Base-by-base conservation (phyloP, 1,140 invertebrate genomes). In the Heliconius congener region DNA sequence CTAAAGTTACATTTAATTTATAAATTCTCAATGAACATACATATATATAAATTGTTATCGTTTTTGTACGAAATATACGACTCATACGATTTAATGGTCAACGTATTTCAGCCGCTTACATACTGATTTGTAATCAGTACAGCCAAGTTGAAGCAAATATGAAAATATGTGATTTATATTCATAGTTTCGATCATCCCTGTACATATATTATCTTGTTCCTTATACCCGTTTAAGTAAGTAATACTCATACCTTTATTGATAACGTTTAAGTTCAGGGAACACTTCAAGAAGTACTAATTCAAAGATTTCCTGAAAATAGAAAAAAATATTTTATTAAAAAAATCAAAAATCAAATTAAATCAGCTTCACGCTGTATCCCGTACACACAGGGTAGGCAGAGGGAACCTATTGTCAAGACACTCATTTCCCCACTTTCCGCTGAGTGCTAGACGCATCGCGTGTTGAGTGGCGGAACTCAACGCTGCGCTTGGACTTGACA, bases 191-290 rank as follows among this genome's bases (percentile, higher is more conserved):
- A 72, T n/a, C 37, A 72, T 83, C 79, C 79, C 79, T 81, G 82
- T 83, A 81, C 37, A 78, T 72, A 76, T 55, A 79, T 79, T 77
- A 77, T 71, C 46, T 76, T 37, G 39, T 70, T 76, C 8, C 42
- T 37, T 71, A 30, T 72, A 77, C 42, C 46, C 66, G 70, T 77
- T 77, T 75, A 30, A 77, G 42, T 66, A 30, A 66, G 27, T 66
- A 66, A 66, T 27, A 60, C 55, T 57, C 50, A 60, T 66, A 85
- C 57, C 71, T 77, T 82, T 79, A 92, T 37, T 93, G 86, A 81
- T 95, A 94, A 57, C 94, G 94, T 83, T 96, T 96, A 78, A 97
- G 95, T 93, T 97, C 97, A 66, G 97, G 97, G 94, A 97, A 97
- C 85, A 97, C 95, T 92, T 97, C 96, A 83, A 97, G 95, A 85